Conservation (phyloP, 1,140 invertebrate genomes). For the Cepaea nemoralis region DNA sequence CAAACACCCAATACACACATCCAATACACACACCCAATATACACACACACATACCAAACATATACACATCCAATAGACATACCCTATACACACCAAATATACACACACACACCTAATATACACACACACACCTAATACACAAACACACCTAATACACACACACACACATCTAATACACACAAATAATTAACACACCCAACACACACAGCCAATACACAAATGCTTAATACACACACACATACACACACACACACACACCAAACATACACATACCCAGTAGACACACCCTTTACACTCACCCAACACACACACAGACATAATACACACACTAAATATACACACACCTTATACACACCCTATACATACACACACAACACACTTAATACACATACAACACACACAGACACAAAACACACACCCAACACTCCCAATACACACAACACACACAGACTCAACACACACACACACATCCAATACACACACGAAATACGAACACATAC, state of each 20-base stretch:
- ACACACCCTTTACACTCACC: too few relatives aligned
- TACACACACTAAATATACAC: too few relatives aligned
- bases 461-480: too few relatives aligned
- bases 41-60: not conserved
- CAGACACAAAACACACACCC: too few relatives aligned
- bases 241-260: constrained; percentile 3
- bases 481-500: too few relatives aligned
- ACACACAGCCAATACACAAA: not conserved
- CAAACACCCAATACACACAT: not conserved
- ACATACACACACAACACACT: too few relatives aligned
- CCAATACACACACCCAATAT: not conserved
- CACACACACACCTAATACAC: not conserved
- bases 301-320: too few relatives aligned
- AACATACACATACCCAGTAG: too few relatives aligned
- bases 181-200: not conserved
- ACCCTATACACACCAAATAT: not conserved
- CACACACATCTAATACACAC: not conserved
- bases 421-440: too few relatives aligned
- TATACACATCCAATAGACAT: not conserved
- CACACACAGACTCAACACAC: too few relatives aligned
- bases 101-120: not conserved
- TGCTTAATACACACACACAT: not conserved
- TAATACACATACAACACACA: too few relatives aligned
- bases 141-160: not conserved
- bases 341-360: too few relatives aligned